Evolutionary conservation across 2,797 vertebrate genomes (phyloP), one percentile per base, ranked within the genome.

Genomic region (Telmatherina bonti): DNA sequence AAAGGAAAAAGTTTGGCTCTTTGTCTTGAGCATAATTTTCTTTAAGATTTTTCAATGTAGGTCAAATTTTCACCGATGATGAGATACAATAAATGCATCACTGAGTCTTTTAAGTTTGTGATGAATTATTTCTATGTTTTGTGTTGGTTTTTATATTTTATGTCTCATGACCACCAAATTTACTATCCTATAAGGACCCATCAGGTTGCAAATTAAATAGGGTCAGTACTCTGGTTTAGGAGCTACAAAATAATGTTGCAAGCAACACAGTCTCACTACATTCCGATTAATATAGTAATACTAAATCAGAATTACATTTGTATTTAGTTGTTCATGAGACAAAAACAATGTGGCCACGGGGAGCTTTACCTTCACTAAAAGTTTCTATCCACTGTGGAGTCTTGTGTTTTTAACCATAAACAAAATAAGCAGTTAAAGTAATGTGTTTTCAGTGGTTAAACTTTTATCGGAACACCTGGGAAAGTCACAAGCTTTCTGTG

Each of bases 401-500:
- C 26, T 26, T 56, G 8, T 57, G 24, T 12, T 55, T 41, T 24
- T 38, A 33, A 35, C 72, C 29, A 45, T 15, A 45, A 41, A 66
- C 56, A 22, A 43, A 33, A 22, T 52, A 36, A 70, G 1, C 56
- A 75, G 24, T 20, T 0, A 51, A 30, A 56, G 20, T 70, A 10
- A 38, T 56, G 59, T 45, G 43, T 74, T 82, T 79, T 56, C 47
- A 66, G 58, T 10, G 47, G 54, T 22, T 49, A 18, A 58, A 72
- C 83, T 64, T 77, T 75, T 30, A 26, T 62, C 29, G 38, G 59
- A n/a, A 76, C 74, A 81, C 61, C 7, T 47, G 45, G 61, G 70
- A 70, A 67, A 75, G 30, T 76, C 52, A 29, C 56, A 62, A 15
- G 77, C 62, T 60, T 57, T 47, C 43, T 55, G 15, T 33, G 30